Conservation (phyloP, 1,140 invertebrate genomes). For the Popillia japonica region DNA sequence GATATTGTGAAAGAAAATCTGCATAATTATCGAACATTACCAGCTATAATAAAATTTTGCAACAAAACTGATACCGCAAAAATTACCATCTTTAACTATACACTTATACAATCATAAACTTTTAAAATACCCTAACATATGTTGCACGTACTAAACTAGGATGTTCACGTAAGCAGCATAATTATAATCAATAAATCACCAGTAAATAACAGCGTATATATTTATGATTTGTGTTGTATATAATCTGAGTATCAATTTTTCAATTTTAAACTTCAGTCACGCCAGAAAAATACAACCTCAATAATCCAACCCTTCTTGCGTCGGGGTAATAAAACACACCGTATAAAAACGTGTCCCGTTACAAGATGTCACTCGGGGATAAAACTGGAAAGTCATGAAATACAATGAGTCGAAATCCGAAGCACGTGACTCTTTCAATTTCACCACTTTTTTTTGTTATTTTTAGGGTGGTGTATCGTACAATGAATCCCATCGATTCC, state of each 20-base stretch:
- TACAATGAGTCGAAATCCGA: slow-evolving; percentile 49
- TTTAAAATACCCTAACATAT: not conserved
- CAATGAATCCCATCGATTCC: slow-evolving; percentile 41
- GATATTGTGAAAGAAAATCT: slow-evolving; percentile 4
- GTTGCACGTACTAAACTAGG: not conserved
- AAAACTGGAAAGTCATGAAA: slow-evolving; percentile 53
- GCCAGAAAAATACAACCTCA: slow-evolving; percentile 20
- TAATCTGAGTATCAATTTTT: slow-evolving; percentile 15
- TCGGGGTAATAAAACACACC: slow-evolving; percentile 18
- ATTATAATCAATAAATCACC: not conserved
- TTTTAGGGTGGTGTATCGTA: slow-evolving; percentile 45
- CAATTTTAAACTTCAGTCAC: slow-evolving; percentile 13
- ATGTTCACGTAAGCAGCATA: not conserved
- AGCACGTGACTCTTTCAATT: slow-evolving; percentile 54
- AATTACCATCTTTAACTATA: not conserved
- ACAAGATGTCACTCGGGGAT: slow-evolving; percentile 47
- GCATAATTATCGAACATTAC: not conserved
- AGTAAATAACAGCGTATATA: not conserved
- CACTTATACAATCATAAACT: not conserved
- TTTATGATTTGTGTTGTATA: not conserved
- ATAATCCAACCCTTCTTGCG: slow-evolving; percentile 28
- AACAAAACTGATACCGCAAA: not conserved
- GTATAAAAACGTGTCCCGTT: slow-evolving; percentile 32
- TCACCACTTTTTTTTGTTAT: slow-evolving; percentile 42
- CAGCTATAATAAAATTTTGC: not conserved